Percentiles rank a stretch among this genome's conserved stretches.
phyloP scores from a whole-genome alignment of 2,888 invertebrate species.

The Sympetrum striolatum region DNA sequence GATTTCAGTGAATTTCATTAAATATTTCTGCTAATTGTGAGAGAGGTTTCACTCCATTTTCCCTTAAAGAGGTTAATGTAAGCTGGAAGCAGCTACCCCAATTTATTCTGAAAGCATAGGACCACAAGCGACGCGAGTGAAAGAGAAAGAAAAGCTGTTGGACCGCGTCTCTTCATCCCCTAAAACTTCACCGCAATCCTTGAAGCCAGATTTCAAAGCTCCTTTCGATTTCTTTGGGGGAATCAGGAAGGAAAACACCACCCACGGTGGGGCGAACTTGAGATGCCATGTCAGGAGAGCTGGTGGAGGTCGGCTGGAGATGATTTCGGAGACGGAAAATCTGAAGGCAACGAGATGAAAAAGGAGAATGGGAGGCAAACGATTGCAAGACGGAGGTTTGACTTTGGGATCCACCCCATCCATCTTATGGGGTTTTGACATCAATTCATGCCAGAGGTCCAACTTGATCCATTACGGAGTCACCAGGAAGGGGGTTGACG shows the following conservation, averaged over 20 bases:
- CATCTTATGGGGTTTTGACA: slow-evolving; percentile 30
- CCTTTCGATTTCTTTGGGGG: neutral
- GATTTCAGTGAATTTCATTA: too few relatives aligned
- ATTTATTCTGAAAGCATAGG: too few relatives aligned
- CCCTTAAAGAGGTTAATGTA: too few relatives aligned
- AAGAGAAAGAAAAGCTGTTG: too few relatives aligned
- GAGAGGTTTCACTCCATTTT: too few relatives aligned
- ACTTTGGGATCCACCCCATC: neutral
- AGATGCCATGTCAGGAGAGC: neutral
- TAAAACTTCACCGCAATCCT: neutral
- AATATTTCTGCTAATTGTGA: too few relatives aligned
- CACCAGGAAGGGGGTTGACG: neutral
- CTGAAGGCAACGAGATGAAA: neutral
- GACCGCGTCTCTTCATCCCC: too few relatives aligned
- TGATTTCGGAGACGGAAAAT: neutral
- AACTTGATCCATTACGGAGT: slow-evolving; percentile 8
- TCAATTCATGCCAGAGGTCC: slow-evolving; percentile 35
- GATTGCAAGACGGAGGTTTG: neutral
- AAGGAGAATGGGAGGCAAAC: neutral
- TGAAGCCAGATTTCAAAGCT: neutral
- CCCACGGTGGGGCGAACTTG: neutral
- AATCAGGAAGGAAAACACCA: neutral
- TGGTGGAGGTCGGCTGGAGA: neutral
- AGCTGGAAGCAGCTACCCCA: too few relatives aligned
- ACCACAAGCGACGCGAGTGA: too few relatives aligned